Evolutionary conservation across 2,797 vertebrate species (phyloP), one percentile per base, ranked within the genome.

Genomic region (Microctenopoma stevenorrisi): DNA sequence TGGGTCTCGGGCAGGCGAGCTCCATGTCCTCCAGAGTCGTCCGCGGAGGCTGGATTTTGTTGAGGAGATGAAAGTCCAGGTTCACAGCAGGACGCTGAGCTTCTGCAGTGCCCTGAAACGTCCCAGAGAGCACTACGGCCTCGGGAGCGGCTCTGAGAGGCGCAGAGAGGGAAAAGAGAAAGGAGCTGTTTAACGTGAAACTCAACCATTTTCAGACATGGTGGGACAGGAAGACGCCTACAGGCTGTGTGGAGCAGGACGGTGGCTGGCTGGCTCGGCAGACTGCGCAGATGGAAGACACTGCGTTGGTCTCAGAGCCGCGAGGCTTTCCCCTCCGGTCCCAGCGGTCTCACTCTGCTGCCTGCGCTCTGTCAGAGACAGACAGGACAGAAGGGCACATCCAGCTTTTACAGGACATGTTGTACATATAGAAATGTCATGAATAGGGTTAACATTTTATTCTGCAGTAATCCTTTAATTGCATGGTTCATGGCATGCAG

Each of bases 11-110:
- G 72, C 91, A 91, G 72, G 78, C 79, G 52, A 94, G 89, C 25
- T 68, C 68, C 82, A 95, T 84, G 81, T 95, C 94, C 86, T 94
- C 93, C 72, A 95, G 80, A 0, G 82, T 81, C n/a, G 76, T 70
- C 38, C 86, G 82, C 0, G 78, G 47, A 6, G 77, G 48, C 70
- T 82, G 66, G 9, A 10, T 63, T 69, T 86, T 86, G 61, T 68
- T 88, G 93, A 92, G 94, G 9, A 84, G 54, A 0, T 92, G 90
- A 44, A 78, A 86, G 60, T 93, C 89, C 70, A 95, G 79, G 16
- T 88, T 79, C 37, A 94, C 51, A 16, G 83, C 84, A 4, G 83
- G 83, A 10, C 91, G 91, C 42, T 78, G 82, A 30, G 26, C n/a
- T 3, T 90, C 86, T 6, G 63, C 61, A 0, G 51, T 61, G 28